These are phyloP conservation scores for Pteropus alecto DNA, from an alignment of 2,113 vertebrate genomes.

Conservation along the genomic window DNA sequence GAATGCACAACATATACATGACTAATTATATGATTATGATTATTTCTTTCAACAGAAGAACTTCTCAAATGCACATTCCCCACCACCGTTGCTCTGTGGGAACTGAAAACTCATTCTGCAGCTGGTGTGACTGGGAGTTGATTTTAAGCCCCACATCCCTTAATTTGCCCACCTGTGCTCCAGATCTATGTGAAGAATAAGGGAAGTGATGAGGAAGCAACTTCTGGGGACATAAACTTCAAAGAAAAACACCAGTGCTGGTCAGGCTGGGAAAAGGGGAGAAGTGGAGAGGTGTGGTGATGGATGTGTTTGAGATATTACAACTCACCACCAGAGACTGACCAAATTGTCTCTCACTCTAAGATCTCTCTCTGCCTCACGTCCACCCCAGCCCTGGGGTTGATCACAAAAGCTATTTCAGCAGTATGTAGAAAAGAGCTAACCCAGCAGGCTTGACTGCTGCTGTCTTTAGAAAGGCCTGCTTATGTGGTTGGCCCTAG, in stretches of 20 bases:
- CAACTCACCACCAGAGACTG: background rate
- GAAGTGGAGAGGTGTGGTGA: rapidly evolving
- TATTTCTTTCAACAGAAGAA: background rate
- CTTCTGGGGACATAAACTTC: background rate
- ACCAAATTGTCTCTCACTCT: background rate
- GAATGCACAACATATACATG: background rate
- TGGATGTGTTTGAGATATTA: rapidly evolving
- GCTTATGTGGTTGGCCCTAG: background rate
- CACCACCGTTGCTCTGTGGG: too few relatives aligned
- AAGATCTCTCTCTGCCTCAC: background rate
- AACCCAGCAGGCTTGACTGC: rapidly evolving
- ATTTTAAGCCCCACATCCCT: background rate
- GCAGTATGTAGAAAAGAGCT: background rate
- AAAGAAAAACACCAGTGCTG: background rate
- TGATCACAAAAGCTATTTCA: too few relatives aligned
- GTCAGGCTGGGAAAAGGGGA: background rate
- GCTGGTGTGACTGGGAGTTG: background rate
- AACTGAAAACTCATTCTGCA: background rate
- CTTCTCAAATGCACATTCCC: background rate
- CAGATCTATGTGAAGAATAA: background rate
- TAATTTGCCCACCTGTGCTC: background rate
- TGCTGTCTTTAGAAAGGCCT: background rate
- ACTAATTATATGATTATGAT: background rate
- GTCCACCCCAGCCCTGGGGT: background rate
- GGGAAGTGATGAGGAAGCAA: background rate